These are phyloP conservation scores for Oceanodroma tethys DNA, from an alignment of 2,113 vertebrate species.

Conservation along the genomic window DNA sequence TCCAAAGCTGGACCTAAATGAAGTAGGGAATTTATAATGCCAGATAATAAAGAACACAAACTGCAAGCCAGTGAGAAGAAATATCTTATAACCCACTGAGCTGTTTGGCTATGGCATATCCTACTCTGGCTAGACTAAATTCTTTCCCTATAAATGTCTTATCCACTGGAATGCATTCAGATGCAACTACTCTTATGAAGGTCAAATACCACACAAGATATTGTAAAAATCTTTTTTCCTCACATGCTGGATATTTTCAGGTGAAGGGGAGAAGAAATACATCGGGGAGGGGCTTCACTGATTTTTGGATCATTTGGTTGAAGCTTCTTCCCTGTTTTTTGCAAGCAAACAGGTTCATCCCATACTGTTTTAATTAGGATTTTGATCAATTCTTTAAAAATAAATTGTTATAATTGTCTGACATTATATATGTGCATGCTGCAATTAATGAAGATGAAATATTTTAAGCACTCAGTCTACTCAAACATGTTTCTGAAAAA, in stretches of 20 bases:
- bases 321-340: neutral
- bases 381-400: neutral
- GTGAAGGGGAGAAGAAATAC: neutral
- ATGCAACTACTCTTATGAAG: neutral
- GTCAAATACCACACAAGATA: neutral
- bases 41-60: neutral
- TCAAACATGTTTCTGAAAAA: neutral
- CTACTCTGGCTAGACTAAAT: neutral
- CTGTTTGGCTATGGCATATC: neutral
- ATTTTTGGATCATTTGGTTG: neutral
- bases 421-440: neutral
- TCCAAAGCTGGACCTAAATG: neutral
- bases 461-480: neutral
- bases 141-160: neutral
- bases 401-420: neutral
- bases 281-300: neutral
- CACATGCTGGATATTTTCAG: neutral
- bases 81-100: neutral
- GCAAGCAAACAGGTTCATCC: neutral
- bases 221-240: neutral
- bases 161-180: neutral
- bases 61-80: neutral
- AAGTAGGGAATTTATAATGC: neutral
- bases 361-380: neutral
- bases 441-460: neutral